Evolutionary conservation across 2,113 vertebrate genomes (phyloP), one percentile per base, ranked within the genome.

Genomic region (Galeopterus variegatus): DNA sequence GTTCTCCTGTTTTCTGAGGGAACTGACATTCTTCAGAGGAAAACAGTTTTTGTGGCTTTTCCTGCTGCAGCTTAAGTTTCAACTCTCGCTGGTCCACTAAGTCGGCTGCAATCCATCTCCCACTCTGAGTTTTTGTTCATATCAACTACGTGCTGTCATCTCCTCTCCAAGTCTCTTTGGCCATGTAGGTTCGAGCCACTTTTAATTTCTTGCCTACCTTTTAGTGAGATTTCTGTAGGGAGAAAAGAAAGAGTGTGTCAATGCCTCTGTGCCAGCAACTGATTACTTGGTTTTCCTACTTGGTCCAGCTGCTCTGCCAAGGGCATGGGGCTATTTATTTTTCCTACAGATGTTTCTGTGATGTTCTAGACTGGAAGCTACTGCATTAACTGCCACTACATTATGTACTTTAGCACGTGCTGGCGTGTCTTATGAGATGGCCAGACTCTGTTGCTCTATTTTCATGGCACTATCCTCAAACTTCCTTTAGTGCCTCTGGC

Each of bases 311-410:
- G 33, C 73, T 93, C 23, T 52, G 73, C 81, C 60, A 85, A 88
- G 96, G 41, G 3, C 82, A 33, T 60, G 72, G 24, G 41, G 21
- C 60, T 60, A 18, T 65, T 94, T 87, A 48, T 90, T 90, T 85
- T 87, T 69, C 60, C 76, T 76, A 62, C 50, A 96, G 93, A 94
- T 84, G 88, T 96, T 92, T 87, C 65, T 84, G 45, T 45, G 24
- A 48, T 77, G n/a, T 21, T 94, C 77, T 77, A 70, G 79, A 95
- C 77, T 70, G 69, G 81, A 81, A 95, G n/a, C 31, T 8, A 24
- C 73, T 87, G 52, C 23, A n/a, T 19, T 88, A 52, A 65, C 41
- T 79, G 36, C 87, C 56, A 24, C 54, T 52, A 50, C 76, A 2
- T 84, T n/a, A 80, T 87, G 76, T 92, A 87, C 76, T 84, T 95